Percentiles rank a stretch among this genome's conserved stretches.
phyloP scores from a whole-genome alignment of 2,797 vertebrate species.

The Meda fulgida region DNA sequence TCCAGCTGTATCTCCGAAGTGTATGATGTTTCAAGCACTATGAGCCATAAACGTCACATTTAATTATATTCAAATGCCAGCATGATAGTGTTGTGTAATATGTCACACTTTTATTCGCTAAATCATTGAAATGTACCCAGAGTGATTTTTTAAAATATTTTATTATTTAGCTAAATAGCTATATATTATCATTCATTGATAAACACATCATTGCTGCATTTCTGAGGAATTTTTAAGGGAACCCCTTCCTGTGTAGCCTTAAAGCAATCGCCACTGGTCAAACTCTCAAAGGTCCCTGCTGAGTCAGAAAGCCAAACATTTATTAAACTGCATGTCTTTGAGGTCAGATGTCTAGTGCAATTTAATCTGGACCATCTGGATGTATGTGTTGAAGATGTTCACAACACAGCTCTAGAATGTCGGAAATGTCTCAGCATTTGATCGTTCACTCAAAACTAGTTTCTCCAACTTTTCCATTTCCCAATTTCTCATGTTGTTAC shows the following conservation, averaged over 20 bases:
- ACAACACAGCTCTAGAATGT: constrained; percentile 14
- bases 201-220: not conserved
- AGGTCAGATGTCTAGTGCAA: constrained; percentile 19
- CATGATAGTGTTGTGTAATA: constrained; percentile 15
- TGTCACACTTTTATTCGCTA: not conserved
- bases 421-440: not conserved
- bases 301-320: constrained; percentile 19
- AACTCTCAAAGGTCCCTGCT: not conserved
- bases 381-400: constrained; percentile 11
- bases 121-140: constrained; percentile 1
- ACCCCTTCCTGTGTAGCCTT: not conserved
- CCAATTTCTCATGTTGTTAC: not conserved
- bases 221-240: not conserved
- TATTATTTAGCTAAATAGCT: not conserved
- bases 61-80: constrained; percentile 11
- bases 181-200: not conserved
- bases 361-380: constrained; percentile 8
- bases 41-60: not conserved
- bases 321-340: constrained; percentile 15
- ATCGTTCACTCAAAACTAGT: not conserved
- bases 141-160: not conserved
- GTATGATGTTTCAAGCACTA: not conserved
- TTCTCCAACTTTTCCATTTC: not conserved
- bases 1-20: not conserved
- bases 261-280: not conserved